These are phyloP conservation scores for Volucella inanis DNA, from an alignment of 2,888 invertebrate species.

Conservation along the genomic window DNA sequence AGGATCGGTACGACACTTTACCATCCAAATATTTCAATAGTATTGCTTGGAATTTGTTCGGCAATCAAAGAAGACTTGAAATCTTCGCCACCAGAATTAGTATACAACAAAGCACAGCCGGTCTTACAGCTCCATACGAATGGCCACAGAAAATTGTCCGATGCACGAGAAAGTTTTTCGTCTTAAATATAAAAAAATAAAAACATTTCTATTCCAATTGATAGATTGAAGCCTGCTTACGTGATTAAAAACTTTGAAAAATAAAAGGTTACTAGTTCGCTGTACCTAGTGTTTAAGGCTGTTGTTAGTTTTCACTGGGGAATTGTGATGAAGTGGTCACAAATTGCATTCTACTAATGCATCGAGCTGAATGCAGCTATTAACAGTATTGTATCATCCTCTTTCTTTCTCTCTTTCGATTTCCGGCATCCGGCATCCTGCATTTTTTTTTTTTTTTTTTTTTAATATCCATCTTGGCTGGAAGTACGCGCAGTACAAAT, in stretches of 20 bases:
- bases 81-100: conserved; percentile 39
- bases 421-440: no score
- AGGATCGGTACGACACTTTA: no score
- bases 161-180: conserved; percentile 15
- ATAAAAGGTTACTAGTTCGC: background rate
- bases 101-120: background rate
- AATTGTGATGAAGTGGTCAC: no score
- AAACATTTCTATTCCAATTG: conserved; percentile 7
- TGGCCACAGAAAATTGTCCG: conserved; percentile 13
- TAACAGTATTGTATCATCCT: no score
- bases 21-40: conserved; percentile 38
- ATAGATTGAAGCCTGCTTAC: conserved; percentile 22
- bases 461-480: no score
- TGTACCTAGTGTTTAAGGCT: no score
- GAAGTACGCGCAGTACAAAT: no score
- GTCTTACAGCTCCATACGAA: background rate
- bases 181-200: background rate
- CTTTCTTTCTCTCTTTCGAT: no score
- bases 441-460: no score
- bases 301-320: no score
- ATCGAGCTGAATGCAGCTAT: no score
- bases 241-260: conserved; percentile 2
- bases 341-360: no score
- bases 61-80: conserved; percentile 46
- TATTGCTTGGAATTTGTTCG: conserved; percentile 48